Percentiles rank a stretch among this genome's conserved stretches.
Evolutionary conservation across 2,888 invertebrate species (phyloP).

Genomic region (Calliopum simillimum): DNA sequence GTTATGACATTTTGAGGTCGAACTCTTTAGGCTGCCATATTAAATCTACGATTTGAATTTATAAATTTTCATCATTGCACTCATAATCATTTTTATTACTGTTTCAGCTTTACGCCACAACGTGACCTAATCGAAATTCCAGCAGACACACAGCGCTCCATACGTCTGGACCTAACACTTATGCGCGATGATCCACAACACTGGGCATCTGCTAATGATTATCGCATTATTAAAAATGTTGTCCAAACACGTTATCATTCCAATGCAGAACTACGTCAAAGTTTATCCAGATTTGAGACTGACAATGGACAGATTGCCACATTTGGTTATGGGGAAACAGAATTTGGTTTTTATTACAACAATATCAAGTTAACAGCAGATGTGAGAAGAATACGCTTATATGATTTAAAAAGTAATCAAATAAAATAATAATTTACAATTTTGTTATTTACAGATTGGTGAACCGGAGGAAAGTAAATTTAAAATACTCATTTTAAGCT

Average conservation of each 20-base stretch:
- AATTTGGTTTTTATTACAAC: conserved; percentile 75
- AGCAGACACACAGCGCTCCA: conserved; percentile 70
- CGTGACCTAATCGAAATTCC: conserved; percentile 60
- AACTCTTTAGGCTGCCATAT: no score
- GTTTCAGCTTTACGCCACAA: conserved; percentile 55
- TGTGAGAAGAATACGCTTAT: conserved; percentile 67
- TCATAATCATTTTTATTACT: neutral
- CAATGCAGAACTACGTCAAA: conserved; percentile 73
- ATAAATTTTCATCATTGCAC: no score
- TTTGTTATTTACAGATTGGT: conserved; percentile 73
- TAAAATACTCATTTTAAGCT: conserved; percentile 86
- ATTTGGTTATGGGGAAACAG: conserved; percentile 76
- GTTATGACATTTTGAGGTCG: no score
- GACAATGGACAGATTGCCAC: conserved; percentile 76
- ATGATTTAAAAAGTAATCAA: no score
- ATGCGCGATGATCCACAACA: conserved; percentile 84
- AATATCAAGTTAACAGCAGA: conserved; percentile 80
- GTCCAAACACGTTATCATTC: conserved; percentile 75
- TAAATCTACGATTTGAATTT: no score
- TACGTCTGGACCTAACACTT: conserved; percentile 81
- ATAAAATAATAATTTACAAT: no score
- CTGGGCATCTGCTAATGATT: conserved; percentile 88
- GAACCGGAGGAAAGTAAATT: conserved; percentile 84
- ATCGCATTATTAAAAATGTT: conserved; percentile 77
- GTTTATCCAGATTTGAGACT: conserved; percentile 78